Conservation (phyloP, 2,113 vertebrate genomes). For the Etheostoma spectabile region DNA sequence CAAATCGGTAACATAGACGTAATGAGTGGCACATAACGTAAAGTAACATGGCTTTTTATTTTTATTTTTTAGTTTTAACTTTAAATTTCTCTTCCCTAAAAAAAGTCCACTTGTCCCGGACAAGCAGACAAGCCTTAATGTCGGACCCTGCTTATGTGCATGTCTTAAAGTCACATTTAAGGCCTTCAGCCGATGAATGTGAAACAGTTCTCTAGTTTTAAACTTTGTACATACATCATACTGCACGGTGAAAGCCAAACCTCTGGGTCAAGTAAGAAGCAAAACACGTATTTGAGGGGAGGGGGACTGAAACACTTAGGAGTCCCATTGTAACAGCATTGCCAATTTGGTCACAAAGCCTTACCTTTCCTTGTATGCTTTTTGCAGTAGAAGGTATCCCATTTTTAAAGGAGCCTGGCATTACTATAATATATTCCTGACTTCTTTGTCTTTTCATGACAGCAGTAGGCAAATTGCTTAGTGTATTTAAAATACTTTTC, state of each 20-base stretch:
- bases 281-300: neutral
- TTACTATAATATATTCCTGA: slow-evolving; percentile 24
- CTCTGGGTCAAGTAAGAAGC: neutral
- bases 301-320: neutral
- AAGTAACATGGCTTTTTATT: too few species aligned
- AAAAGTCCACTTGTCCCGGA: too few species aligned
- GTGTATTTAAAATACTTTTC: neutral
- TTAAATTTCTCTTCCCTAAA: too few species aligned
- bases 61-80: too few species aligned
- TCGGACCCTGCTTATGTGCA: too few species aligned
- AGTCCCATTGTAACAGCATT: neutral
- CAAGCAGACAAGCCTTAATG: too few species aligned
- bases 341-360: neutral
- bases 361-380: neutral
- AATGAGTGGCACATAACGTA: too few species aligned
- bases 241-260: slow-evolving; percentile 26
- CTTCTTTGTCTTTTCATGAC: slow-evolving; percentile 23
- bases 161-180: neutral
- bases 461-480: neutral
- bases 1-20: too few species aligned
- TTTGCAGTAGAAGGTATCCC: neutral
- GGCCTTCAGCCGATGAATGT: neutral
- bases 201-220: neutral
- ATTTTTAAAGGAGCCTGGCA: neutral
- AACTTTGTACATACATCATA: slow-evolving; percentile 2